A percentile compares a stretch with the other conserved stretches of the same genome.
Evolutionary conservation across 2,113 vertebrate genomes (phyloP).

Genomic region (Stegostoma tigrinum): DNA sequence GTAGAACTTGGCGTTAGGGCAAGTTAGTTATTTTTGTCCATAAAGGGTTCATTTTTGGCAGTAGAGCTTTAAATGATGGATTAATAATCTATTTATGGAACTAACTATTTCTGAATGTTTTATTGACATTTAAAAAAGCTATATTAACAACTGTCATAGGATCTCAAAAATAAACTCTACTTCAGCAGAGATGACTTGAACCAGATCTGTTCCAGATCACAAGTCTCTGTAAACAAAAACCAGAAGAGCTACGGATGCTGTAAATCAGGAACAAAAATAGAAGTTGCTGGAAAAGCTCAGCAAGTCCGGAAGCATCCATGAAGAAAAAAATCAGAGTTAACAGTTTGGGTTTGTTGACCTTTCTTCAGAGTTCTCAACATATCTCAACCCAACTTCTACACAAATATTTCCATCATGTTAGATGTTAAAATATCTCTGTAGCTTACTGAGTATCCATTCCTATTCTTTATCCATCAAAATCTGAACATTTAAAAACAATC

Average conservation of each 20-base stretch:
- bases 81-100: neutral
- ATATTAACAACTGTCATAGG: neutral
- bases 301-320: too few relatives aligned
- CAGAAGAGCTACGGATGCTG: too few relatives aligned
- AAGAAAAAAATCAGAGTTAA: too few relatives aligned
- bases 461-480: slow-evolving; percentile 1
- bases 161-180: neutral
- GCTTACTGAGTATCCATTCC: neutral
- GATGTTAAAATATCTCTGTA: neutral
- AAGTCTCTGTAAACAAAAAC: neutral
- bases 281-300: too few relatives aligned
- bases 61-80: neutral
- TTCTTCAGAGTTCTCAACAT: neutral
- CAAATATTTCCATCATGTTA: neutral
- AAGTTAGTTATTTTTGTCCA: neutral
- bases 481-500: neutral
- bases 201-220: neutral
- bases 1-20: neutral
- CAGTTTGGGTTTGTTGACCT: too few relatives aligned
- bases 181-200: neutral
- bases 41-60: neutral
- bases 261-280: too few relatives aligned
- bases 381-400: neutral
- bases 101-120: neutral
- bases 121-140: neutral